phyloP scores from a whole-genome alignment of 2,113 vertebrate species.

The Ceyx melanurus region DNA sequence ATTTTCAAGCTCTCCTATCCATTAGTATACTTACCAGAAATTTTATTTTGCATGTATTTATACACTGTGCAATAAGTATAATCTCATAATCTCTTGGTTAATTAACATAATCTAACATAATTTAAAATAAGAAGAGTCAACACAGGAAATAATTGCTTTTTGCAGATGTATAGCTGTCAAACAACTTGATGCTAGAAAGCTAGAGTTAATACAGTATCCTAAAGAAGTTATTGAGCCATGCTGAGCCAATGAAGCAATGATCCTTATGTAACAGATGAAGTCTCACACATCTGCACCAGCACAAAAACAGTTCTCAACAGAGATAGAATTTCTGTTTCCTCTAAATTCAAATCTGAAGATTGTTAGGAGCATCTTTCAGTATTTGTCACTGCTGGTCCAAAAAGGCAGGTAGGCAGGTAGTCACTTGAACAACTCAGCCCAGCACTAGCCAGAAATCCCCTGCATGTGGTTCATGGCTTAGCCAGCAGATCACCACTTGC shows the following conservation, averaged over 20 bases:
- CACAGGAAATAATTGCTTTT: not conserved
- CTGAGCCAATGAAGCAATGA: not conserved
- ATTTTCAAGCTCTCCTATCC: not conserved
- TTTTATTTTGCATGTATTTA: not conserved
- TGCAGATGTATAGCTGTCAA: not conserved
- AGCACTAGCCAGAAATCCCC: not conserved
- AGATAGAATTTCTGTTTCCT: not conserved
- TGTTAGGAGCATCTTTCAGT: not conserved
- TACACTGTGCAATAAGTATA: not conserved
- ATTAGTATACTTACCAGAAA: not conserved
- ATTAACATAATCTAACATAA: not conserved
- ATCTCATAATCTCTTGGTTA: not conserved
- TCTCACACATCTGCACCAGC: not conserved
- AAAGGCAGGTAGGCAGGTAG: not conserved
- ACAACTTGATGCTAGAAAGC: not conserved
- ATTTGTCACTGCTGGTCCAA: not conserved
- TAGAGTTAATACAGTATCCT: not conserved
- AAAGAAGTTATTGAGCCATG: not conserved
- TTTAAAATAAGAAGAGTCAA: not conserved
- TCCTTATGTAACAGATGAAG: not conserved
- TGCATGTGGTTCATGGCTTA: fast-evolving
- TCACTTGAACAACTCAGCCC: not conserved
- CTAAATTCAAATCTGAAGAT: not conserved
- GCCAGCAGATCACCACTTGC: not conserved
- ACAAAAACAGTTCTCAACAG: not conserved